phyloP scores from a whole-genome alignment of 2,888 invertebrate species.

The Xanthia icteritia region DNA sequence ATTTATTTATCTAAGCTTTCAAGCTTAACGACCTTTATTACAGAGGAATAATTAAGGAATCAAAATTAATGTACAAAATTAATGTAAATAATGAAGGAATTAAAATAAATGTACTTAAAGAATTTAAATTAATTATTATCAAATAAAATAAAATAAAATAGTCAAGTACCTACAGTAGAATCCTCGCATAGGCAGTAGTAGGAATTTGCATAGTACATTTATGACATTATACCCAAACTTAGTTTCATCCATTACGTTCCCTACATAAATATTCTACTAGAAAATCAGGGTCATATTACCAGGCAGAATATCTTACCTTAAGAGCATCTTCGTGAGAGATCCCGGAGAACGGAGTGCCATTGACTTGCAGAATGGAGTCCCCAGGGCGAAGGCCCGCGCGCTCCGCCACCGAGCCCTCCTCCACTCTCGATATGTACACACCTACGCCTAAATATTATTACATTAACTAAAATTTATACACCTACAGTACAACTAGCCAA shows the following conservation, averaged over 20 bases:
- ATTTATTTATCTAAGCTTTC: slow-evolving; percentile 44
- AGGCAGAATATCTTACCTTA: slow-evolving; percentile 91
- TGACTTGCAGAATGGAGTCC: slow-evolving; percentile 98
- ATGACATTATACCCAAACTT: neutral
- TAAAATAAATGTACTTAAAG: neutral
- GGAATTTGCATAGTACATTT: neutral
- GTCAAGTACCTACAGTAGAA: neutral
- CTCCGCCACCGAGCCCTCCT: slow-evolving; percentile 97
- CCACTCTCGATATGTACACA: slow-evolving; percentile 97
- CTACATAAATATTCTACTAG: slow-evolving; percentile 28
- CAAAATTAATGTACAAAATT: no score
- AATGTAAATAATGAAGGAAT: no score
- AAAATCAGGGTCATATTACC: slow-evolving; percentile 21
- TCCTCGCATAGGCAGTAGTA: neutral
- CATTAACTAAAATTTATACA: slow-evolving; percentile 66
- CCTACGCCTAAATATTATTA: slow-evolving; percentile 93
- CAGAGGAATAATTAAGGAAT: slow-evolving; percentile 16
- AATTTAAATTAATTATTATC: neutral
- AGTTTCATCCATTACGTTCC: slow-evolving; percentile 10
- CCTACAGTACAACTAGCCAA: slow-evolving; percentile 63
- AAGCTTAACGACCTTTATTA: slow-evolving; percentile 14
- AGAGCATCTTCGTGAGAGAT: slow-evolving; percentile 98
- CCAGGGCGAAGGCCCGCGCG: slow-evolving; percentile 96
- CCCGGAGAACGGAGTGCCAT: slow-evolving; percentile 97
- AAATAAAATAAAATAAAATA: neutral